Evolutionary conservation across 2,797 vertebrate genomes (phyloP).

Genomic region (Bovichtus variegatus): DNA sequence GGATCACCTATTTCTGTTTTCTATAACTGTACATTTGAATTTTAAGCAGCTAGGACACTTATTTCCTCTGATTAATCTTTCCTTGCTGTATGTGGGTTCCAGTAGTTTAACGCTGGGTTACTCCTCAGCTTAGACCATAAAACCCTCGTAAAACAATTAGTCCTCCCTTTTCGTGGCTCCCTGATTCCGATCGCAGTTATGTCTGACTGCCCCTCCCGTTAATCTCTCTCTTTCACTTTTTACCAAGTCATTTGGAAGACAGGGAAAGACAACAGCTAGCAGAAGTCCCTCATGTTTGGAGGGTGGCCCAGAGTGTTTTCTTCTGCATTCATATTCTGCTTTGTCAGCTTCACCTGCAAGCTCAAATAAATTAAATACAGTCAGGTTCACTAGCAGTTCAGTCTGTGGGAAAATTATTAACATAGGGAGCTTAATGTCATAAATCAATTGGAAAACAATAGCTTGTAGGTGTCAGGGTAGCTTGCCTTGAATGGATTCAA

Average conservation of each 20-base stretch:
- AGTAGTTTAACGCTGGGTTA: constrained; percentile 32
- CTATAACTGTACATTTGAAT: constrained; percentile 1
- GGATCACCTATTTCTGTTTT: not conserved
- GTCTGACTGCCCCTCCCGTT: constrained; percentile 19
- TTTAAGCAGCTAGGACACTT: constrained; percentile 3
- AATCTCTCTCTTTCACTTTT: constrained; percentile 22
- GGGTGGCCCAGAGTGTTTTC: constrained; percentile 52
- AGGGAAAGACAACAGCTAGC: constrained; percentile 35
- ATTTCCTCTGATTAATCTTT: constrained; percentile 12
- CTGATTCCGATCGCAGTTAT: constrained; percentile 25
- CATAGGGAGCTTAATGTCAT: constrained; percentile 66
- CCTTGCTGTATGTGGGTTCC: constrained; percentile 5
- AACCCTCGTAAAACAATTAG: constrained; percentile 49
- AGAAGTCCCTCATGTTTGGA: constrained; percentile 47
- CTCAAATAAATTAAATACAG: constrained; percentile 65
- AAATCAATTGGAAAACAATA: constrained; percentile 75
- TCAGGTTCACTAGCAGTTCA: constrained; percentile 65
- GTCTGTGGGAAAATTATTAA: constrained; percentile 63
- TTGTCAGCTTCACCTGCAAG: constrained; percentile 69
- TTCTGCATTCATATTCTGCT: constrained; percentile 62
- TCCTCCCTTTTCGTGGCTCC: constrained; percentile 34
- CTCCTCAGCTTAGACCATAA: constrained; percentile 41
- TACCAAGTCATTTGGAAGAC: constrained; percentile 48
- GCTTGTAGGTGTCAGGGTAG: constrained; percentile 59
- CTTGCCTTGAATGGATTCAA: constrained; percentile 41